Conservation (phyloP, 2,113 vertebrate genomes). For the Fregetta grallaria region DNA sequence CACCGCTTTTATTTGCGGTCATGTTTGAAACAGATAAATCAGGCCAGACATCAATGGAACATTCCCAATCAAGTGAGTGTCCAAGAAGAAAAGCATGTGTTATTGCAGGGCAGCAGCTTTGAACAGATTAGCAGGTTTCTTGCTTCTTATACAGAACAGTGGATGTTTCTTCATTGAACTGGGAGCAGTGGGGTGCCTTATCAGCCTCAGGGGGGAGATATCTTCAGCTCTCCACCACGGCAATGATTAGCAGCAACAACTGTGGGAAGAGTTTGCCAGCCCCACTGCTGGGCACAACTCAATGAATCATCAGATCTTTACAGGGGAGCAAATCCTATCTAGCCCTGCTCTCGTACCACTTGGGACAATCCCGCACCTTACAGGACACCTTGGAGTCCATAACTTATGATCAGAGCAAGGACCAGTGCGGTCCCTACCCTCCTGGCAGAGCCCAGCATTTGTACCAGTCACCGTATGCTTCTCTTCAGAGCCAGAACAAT, state of each 20-base stretch:
- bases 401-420: not conserved
- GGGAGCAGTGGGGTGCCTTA: not conserved
- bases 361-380: not conserved
- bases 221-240: not conserved
- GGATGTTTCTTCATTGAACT: not conserved
- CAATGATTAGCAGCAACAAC: not conserved
- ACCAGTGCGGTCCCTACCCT: fast-evolving
- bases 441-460: not conserved
- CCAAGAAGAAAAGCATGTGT: not conserved
- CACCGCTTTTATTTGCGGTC: not conserved
- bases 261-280: not conserved
- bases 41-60: slow-evolving; percentile 46
- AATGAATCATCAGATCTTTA: not conserved
- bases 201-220: not conserved
- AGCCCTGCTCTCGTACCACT: not conserved
- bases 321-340: not conserved
- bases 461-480: not conserved
- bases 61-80: slow-evolving; percentile 4
- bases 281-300: not conserved
- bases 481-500: not conserved
- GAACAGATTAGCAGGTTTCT: not conserved
- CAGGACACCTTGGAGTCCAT: not conserved
- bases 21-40: slow-evolving; percentile 49
- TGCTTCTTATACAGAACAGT: not conserved
- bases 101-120: not conserved